phyloP scores from a whole-genome alignment of 2,113 vertebrate species.

The Mesocricetus auratus region DNA sequence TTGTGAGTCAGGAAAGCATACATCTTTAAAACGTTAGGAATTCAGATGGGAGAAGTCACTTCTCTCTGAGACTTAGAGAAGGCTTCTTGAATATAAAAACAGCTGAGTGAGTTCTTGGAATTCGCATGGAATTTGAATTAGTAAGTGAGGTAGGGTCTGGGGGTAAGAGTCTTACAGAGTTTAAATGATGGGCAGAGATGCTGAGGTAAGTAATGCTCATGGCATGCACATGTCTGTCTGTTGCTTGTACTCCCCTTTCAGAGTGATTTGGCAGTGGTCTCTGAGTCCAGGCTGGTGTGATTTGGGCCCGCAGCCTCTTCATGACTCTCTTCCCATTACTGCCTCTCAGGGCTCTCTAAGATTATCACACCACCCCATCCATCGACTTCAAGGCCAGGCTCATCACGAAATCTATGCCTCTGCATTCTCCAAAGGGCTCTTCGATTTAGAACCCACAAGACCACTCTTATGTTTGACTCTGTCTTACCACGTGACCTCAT shows the following conservation, averaged over 20 bases:
- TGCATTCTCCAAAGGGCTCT: neutral
- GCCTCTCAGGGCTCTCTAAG: neutral
- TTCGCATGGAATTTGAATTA: constrained; percentile 20
- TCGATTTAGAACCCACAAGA: neutral
- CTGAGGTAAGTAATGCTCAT: neutral
- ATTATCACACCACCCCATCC: accelerated
- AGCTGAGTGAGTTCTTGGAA: neutral
- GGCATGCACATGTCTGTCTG: neutral
- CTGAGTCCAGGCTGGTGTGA: neutral
- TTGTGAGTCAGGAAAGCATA: neutral
- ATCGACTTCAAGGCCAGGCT: neutral
- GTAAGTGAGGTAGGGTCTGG: neutral
- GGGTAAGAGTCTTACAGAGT: neutral
- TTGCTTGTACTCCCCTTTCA: neutral
- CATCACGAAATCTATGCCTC: neutral
- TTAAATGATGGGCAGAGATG: neutral
- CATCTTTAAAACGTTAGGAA: neutral
- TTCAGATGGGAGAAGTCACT: constrained; percentile 29
- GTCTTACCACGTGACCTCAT: neutral
- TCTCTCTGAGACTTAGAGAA: neutral
- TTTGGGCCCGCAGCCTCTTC: neutral
- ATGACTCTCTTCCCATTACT: accelerated
- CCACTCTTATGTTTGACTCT: neutral
- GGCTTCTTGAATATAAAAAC: constrained; percentile 48
- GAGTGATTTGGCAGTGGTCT: neutral